phyloP scores from a whole-genome alignment of 2,113 vertebrate species.

The Asarcornis scutulata region DNA sequence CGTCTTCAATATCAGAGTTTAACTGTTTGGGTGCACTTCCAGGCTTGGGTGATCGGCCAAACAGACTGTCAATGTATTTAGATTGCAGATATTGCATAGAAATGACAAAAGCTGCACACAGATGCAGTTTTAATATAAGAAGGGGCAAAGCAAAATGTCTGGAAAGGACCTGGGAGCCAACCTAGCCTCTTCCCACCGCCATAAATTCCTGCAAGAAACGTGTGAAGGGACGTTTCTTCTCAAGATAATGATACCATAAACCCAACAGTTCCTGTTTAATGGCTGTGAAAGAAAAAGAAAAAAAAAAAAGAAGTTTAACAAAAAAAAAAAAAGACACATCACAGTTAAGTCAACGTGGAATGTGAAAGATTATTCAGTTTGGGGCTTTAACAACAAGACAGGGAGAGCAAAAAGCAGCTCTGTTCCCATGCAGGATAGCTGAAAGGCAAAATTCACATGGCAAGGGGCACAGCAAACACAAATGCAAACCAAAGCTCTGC shows the following conservation, averaged over 20 bases:
- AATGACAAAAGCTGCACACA: background rate
- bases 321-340: background rate
- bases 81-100: background rate
- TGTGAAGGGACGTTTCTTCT: background rate
- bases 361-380: background rate
- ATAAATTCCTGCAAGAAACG: background rate
- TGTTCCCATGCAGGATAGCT: background rate
- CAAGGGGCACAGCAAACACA: background rate
- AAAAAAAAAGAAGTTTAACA: background rate
- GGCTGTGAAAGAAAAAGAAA: background rate
- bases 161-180: background rate
- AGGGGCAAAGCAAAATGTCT: background rate
- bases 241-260: background rate
- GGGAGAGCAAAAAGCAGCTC: background rate
- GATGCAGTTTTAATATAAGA: background rate
- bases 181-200: background rate
- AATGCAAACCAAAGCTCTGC: background rate
- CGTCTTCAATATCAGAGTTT: background rate
- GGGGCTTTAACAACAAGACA: background rate
- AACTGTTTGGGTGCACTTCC: background rate
- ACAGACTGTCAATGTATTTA: background rate
- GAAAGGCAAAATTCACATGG: background rate
- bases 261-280: background rate
- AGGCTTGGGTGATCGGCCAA: background rate
- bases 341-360: background rate